These are phyloP conservation scores for Phragmatobia fuliginosa DNA, from an alignment of 2,888 invertebrate species.

Conservation along the genomic window DNA sequence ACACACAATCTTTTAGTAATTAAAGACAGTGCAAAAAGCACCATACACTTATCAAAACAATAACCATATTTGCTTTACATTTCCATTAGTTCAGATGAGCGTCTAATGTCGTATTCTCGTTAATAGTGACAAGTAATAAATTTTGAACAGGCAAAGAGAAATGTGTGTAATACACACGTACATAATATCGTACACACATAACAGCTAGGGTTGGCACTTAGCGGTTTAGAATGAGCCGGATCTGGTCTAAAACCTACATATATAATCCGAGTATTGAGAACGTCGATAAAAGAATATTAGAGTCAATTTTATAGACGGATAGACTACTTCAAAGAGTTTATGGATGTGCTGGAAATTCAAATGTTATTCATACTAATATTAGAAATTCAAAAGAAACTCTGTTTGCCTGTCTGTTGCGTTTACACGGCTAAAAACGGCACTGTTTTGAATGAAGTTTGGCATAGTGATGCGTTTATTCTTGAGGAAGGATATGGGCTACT, in stretches of 20 bases:
- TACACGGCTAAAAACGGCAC: too few relatives aligned
- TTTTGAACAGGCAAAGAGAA: constrained; percentile 46
- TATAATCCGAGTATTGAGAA: background rate
- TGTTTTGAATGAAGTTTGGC: too few relatives aligned
- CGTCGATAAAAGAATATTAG: background rate
- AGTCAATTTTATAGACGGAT: background rate
- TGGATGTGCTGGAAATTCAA: background rate
- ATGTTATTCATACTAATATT: too few relatives aligned
- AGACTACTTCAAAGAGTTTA: background rate
- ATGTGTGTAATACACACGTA: constrained; percentile 43
- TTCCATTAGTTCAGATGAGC: background rate
- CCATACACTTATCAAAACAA: background rate
- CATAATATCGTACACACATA: constrained; percentile 45
- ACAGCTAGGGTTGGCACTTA: constrained; percentile 37
- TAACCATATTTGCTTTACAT: constrained; percentile 6
- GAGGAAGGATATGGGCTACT: too few relatives aligned
- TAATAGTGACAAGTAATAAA: constrained; percentile 36
- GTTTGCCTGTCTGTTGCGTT: too few relatives aligned
- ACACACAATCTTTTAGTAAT: background rate
- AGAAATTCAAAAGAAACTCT: too few relatives aligned
- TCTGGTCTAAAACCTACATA: constrained; percentile 9
- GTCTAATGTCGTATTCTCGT: constrained; percentile 4
- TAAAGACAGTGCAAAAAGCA: constrained; percentile 4
- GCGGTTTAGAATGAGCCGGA: constrained; percentile 4
- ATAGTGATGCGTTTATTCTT: too few relatives aligned